Evolutionary conservation across 2,797 vertebrate genomes (phyloP), one percentile per base, ranked within the genome.

Genomic region (Cynodonichthys magdalenae): DNA sequence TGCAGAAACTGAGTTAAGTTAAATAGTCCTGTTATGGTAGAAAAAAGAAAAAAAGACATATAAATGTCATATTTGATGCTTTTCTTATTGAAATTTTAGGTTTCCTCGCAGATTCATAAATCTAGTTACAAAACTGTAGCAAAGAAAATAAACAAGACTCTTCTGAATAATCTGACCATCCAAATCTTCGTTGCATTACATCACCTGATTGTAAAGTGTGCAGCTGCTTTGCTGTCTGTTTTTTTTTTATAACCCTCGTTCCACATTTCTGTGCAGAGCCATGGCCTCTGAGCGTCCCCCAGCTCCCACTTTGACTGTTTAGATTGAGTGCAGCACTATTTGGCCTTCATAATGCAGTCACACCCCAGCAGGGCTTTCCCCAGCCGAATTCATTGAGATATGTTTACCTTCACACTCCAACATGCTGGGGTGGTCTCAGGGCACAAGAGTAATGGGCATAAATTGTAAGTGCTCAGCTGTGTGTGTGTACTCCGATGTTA

Each of bases 321-420:
- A 76, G 85, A 85, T 88, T 87, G 66, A 86, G 71, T 77, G 12
- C 60, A 75, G 56, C 77, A 76, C 67, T 84, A 76, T 92, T 89
- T 90, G 89, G 81, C 87, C 89, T 90, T 90, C 82, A 59, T 68
- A 69, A 71, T 75, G 60, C 74, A 72, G 77, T 75, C 69, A 14
- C 69, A 65, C 80, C 80, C 75, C 78, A 74, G 74, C 83, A 83
- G 74, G 69, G 61, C 69, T 80, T 80, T 74, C 53, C 74, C 74
- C 70, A 73, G 64, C 70, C 20, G 71, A 60, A 81, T 82, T 73
- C 67, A 87, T 51, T 69, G 71, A 76, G 77, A 81, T 75, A 82
- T 82, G 75, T 90, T 92, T 92, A 92, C 83, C 76, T 86, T 85
- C 76, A 81, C 80, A 77, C 85, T 84, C 58, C 41, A 59, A 69